Evolutionary conservation across 2,113 vertebrate species (phyloP).

Genomic region (Sorex fumeus): DNA sequence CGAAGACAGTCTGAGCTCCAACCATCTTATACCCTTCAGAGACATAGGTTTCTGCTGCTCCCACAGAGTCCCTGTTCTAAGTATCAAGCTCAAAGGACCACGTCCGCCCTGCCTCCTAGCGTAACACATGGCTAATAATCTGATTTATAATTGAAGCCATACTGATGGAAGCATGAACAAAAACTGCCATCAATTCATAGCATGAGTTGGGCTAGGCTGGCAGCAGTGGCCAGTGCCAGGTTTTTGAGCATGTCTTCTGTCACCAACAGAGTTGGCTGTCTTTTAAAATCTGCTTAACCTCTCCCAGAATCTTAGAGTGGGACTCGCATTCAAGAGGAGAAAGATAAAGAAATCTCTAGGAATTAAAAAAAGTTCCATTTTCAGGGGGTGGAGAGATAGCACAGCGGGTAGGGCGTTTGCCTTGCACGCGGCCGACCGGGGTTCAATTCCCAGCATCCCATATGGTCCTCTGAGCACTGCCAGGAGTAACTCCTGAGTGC

Average conservation of each 20-base stretch:
- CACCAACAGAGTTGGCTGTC: conserved; percentile 73
- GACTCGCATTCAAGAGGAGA: conserved; percentile 40
- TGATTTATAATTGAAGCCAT: conserved; percentile 43
- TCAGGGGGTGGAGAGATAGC: too few relatives aligned
- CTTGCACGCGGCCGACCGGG: too few relatives aligned
- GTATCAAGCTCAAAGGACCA: not conserved
- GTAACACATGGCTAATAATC: conserved; percentile 16
- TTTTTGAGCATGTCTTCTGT: conserved; percentile 76
- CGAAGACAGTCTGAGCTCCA: conserved; percentile 40
- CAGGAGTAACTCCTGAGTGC: too few relatives aligned
- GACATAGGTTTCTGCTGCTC: not conserved
- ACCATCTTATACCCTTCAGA: not conserved
- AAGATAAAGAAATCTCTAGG: conserved; percentile 59
- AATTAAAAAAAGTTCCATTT: conserved; percentile 7
- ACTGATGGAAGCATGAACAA: conserved; percentile 18
- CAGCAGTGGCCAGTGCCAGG: conserved; percentile 68
- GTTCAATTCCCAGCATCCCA: too few relatives aligned
- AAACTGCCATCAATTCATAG: conserved; percentile 60
- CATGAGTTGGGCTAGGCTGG: conserved; percentile 71
- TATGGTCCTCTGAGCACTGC: too few relatives aligned
- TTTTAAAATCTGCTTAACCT: conserved; percentile 75
- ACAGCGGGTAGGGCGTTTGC: too few relatives aligned
- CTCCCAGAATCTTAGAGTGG: conserved; percentile 68
- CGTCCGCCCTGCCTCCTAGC: conserved; percentile 21
- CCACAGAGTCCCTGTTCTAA: conserved; percentile 13